Base-by-base conservation (phyloP, 2,888 invertebrate species). In the Tipula vernalis region DNA sequence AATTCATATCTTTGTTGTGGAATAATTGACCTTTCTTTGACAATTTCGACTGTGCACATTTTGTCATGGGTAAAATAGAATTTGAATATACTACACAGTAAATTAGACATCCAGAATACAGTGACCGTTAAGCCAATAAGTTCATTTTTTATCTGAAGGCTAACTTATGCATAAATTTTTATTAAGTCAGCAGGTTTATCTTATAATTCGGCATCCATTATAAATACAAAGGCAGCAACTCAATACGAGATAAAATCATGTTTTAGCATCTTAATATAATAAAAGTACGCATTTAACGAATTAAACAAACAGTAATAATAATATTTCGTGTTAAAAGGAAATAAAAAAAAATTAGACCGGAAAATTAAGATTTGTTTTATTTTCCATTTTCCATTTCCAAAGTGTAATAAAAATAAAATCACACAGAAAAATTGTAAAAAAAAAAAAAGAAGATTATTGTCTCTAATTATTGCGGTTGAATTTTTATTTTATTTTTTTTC, bases 361-460 rank as follows among this genome's bases (percentile, higher is more conserved):
- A 71, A 71, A 71, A 71, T 71, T 71, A 71, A 71, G 71, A 71
- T 71, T 71, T 71, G 71, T 71, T 71, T 71, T 71, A 71, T 71
- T 28, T 28, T 71, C 71, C 18, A 71, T 71, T 71, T 71, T 71
- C 28, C 28, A 39, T 39, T 39, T 39, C 39, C 5, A n/a, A 51
- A 28, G 28, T 15, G 51, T 15, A 28, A 71, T 28, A 71, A 71
- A 28, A 71, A 28, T 18, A 28, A 39, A 10, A 71, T 71, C 71
- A 28, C 28, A 71, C 71, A 28, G 39, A 28, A 71, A 18, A 71
- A 71, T 28, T 28, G 28, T 1, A 28, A 28, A 71, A 71, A 28
- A 28, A 28, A 71, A 71, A 28, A 71, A 71, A 18, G 71, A 71
- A 28, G 71, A 71, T 71, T 71, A 71, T 71, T 28, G n/a, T 71